These are phyloP conservation scores for Prosopocoilus inquinatus DNA, from an alignment of 2,888 invertebrate species.

Conservation along the genomic window DNA sequence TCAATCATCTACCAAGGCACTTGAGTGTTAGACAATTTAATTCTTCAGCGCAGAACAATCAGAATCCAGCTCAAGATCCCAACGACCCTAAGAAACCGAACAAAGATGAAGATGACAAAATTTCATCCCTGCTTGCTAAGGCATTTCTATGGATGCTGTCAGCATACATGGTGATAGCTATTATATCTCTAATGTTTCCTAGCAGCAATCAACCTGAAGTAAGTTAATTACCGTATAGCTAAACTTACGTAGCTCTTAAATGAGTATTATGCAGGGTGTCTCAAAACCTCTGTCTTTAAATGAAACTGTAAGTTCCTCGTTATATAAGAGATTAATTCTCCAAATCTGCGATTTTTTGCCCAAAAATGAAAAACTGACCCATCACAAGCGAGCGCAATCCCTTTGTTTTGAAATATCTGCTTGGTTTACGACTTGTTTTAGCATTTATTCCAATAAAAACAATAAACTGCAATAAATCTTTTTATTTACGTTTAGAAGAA, in stretches of 20 bases:
- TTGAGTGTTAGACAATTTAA: conserved; percentile 36
- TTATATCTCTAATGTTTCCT: conserved; percentile 70
- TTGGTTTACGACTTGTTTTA: too few relatives aligned
- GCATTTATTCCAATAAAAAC: too few relatives aligned
- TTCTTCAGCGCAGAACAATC: conserved; percentile 29
- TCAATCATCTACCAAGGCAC: conserved; percentile 40
- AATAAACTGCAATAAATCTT: too few relatives aligned
- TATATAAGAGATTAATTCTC: too few relatives aligned
- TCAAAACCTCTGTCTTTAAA: too few relatives aligned
- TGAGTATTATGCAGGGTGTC: too few relatives aligned
- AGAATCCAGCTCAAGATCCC: conserved; percentile 19
- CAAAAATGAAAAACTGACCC: too few relatives aligned
- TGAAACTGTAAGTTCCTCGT: too few relatives aligned
- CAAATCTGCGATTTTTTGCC: too few relatives aligned
- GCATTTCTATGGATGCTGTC: conserved; percentile 78
- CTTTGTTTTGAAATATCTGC: too few relatives aligned
- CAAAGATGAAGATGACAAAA: conserved; percentile 64
- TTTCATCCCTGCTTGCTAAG: conserved; percentile 71
- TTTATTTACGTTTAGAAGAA: too few relatives aligned
- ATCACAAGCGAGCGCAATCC: too few relatives aligned
- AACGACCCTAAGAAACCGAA: conserved; percentile 41
- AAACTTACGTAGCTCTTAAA: neutral
- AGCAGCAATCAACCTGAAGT: conserved; percentile 74
- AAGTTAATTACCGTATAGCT: conserved; percentile 20
- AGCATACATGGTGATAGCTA: conserved; percentile 71